Evolutionary conservation across 2,888 invertebrate genomes (phyloP).

Genomic region (Invenusta paracnida): DNA sequence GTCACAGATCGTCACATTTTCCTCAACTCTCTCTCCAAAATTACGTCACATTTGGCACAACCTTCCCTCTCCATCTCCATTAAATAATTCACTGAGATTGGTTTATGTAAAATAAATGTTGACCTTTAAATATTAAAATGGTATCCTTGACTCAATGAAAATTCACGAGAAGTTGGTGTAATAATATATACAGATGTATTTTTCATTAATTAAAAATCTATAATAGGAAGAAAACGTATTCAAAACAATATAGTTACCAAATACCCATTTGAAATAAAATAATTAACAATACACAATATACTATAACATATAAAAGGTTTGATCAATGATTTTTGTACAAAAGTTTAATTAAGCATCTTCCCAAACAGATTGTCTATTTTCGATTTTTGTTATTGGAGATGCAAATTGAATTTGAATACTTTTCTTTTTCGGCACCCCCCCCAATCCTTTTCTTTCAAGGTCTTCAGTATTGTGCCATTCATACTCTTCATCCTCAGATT

Average conservation of each 20-base stretch:
- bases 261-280: not conserved
- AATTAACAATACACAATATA: not conserved
- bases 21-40: not conserved
- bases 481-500: not conserved
- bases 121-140: not conserved
- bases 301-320: not conserved
- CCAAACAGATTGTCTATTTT: not conserved
- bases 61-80: not conserved
- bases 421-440: not conserved
- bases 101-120: not conserved
- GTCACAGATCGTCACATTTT: not conserved
- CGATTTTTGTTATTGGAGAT: not conserved
- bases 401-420: not conserved
- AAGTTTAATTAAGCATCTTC: not conserved
- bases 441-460: not conserved
- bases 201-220: not conserved
- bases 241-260: not conserved
- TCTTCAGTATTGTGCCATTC: not conserved
- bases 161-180: not conserved
- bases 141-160: too few relatives aligned
- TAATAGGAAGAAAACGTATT: not conserved
- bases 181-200: not conserved
- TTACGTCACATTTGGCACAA: not conserved
- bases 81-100: not conserved
- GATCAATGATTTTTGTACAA: not conserved